Evolutionary conservation across 1,140 invertebrate genomes (phyloP), one percentile per base, ranked within the genome.

Genomic region (Phortica variegata): DNA sequence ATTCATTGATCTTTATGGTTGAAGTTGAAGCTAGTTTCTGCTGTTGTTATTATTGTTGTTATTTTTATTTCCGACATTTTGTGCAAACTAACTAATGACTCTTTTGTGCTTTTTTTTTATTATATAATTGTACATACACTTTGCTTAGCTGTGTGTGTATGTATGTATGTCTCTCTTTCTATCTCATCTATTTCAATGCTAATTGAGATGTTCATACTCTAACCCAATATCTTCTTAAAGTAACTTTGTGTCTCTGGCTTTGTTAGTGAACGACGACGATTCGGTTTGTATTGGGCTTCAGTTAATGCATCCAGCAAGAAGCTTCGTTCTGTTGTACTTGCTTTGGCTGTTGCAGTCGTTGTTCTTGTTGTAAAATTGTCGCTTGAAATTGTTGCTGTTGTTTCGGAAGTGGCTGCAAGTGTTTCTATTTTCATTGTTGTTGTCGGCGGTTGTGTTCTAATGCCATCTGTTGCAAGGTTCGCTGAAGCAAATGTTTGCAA

Each of bases 191-290:
- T n/a, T n/a, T n/a, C n/a, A n/a, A n/a, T n/a, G n/a, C n/a, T n/a
- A n/a, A n/a, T n/a, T n/a, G n/a, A n/a, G 12, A 6, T 37, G 10
- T 9, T 39, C 3, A 15, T 41, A 33, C 12, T 49, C 36, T 76
- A 76, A 52, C 73, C 73, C 56, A 76, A 58, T 53, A 76, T 72
- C 65, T 76, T 76, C 60, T 76, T 75, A 52, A 76, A 68, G 53
- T 75, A 76, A 57, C 68, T 73, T 54, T 62, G 61, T 34, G 73
- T 76, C 65, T 76, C 74, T 54, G 71, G 71, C 44, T 76, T 76
- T 51, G 71, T 76, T 29, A 76, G 62, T 37, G 65, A 68, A 39
- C 74, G 73, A 58, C 61, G 62, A 52, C 74, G 73, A 62, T 76
- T 76, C 36, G 73, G 74, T 50, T 72, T 72, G 52, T 66, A 76